Evolutionary conservation across 2,888 invertebrate genomes (phyloP), one percentile per base, ranked within the genome.

Genomic region (Hypsopygia costalis): DNA sequence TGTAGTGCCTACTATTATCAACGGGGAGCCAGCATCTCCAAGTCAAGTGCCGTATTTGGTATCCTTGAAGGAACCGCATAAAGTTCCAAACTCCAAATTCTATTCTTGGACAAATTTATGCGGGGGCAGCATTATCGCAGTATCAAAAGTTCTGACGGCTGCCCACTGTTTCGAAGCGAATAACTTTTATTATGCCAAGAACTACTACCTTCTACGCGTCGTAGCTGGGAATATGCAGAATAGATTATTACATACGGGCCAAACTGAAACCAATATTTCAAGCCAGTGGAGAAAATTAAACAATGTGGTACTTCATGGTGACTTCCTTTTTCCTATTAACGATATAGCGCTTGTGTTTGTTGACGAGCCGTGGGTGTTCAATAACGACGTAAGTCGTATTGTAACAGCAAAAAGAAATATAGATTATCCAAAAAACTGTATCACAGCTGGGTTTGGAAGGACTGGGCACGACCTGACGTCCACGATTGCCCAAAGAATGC

Each of bases 231-330:
- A 48, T 12, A 31, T 55, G 1, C 16, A 34, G 3, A 51, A 46
- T 0, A 38, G 46, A 20, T 3, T 46, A 0, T 25, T 46, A 3
- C 48, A 52, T 29, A 37, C 45, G 11, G 50, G 49, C 6, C 36
- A 40, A 27, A 48, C 52, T 1, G 40, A 33, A 5, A 49, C 46
- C 6, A 45, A 51, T 0, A 11, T 25, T 0, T 33, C 43, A 0
- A 44, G 34, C 0, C 71, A 72, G 39, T 66, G 65, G 63, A 47
- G 71, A 3, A 41, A 38, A 8, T 49, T 70, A n/a, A 2, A 21
- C 1, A 42, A 34, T 2, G 30, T 68, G 0, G 40, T 11, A 0
- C 1, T 67, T 0, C 70, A 72, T 34, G 21, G 31, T 1, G 2
- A 53, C 1, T 72, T 64, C 11, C 20, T 41, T 1, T 72, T 70